Conservation (phyloP, 1,140 invertebrate species). For the Euwallacea fornicatus region DNA sequence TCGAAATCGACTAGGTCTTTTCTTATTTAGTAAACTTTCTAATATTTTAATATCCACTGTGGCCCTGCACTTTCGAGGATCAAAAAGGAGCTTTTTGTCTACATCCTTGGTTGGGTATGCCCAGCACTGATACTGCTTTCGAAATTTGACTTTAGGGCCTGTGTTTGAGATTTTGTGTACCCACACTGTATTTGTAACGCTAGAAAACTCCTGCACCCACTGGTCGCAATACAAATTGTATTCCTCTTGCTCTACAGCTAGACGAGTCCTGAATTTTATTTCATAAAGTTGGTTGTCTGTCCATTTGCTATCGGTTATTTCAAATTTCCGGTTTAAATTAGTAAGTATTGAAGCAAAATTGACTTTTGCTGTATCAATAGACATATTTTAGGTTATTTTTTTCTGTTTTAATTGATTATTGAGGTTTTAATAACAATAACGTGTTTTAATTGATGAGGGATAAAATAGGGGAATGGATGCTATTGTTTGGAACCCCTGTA, state of each 20-base stretch:
- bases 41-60: constrained; percentile 53
- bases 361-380: constrained; percentile 39
- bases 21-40: constrained; percentile 45
- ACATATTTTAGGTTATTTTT: constrained; percentile 41
- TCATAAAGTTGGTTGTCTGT: constrained; percentile 49
- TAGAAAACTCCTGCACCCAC: constrained; percentile 52
- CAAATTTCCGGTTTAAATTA: constrained; percentile 48
- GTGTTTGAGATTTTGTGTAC: constrained; percentile 53
- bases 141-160: constrained; percentile 51
- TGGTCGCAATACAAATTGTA: constrained; percentile 51
- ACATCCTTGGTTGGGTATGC: constrained; percentile 45
- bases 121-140: constrained; percentile 54
- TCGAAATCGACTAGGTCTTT: constrained; percentile 48
- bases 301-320: constrained; percentile 50
- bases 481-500: no score
- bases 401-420: no score
- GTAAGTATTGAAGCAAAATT: constrained; percentile 43
- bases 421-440: no score
- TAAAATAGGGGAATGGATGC: no score
- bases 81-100: constrained; percentile 51
- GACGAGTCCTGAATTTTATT: constrained; percentile 51
- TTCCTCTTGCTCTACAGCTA: constrained; percentile 47
- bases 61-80: constrained; percentile 49
- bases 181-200: constrained; percentile 51
- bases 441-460: no score